Percentiles rank a stretch among this genome's conserved stretches.
Conservation (phyloP, 2,888 invertebrate species). For the Philereme transversata region DNA sequence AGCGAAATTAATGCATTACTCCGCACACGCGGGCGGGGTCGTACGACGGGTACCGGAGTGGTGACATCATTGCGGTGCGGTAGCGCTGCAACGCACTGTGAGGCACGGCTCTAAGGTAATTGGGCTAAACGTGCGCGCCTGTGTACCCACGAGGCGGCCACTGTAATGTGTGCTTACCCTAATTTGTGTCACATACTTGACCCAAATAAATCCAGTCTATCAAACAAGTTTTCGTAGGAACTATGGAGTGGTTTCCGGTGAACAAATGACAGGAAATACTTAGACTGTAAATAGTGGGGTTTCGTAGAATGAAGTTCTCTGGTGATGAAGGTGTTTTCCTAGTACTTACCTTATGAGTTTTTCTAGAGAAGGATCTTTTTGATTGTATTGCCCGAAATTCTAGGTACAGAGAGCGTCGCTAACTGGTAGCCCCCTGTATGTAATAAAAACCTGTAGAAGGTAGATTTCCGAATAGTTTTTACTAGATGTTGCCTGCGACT, state of each 20-base stretch:
- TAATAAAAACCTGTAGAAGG: too few species aligned
- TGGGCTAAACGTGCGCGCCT: slow-evolving; percentile 4
- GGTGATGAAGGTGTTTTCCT: neutral
- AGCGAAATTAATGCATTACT: too few species aligned
- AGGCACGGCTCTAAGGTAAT: slow-evolving; percentile 3
- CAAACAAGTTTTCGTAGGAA: slow-evolving; percentile 33
- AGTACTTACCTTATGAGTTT: neutral
- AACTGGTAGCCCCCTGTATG: too few species aligned
- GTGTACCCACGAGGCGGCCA: slow-evolving; percentile 11
- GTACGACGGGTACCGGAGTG: too few species aligned
- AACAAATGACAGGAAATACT: slow-evolving; percentile 8
- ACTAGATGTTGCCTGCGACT: too few species aligned
- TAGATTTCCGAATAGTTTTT: too few species aligned
- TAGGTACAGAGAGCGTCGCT: too few species aligned
- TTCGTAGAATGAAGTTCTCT: neutral
- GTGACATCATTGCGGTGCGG: too few species aligned
- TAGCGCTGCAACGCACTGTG: too few species aligned
- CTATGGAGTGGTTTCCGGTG: slow-evolving; percentile 28
- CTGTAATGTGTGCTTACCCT: slow-evolving; percentile 40
- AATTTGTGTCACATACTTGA: slow-evolving; percentile 50
- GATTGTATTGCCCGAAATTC: too few species aligned
- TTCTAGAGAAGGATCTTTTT: too few species aligned
- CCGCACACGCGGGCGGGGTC: too few species aligned
- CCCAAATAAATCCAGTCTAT: slow-evolving; percentile 50
- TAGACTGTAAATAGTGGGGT: neutral